These are phyloP conservation scores for Sternarchorhynchus goeldii DNA, from an alignment of 2,797 vertebrate genomes.

Conservation along the genomic window DNA sequence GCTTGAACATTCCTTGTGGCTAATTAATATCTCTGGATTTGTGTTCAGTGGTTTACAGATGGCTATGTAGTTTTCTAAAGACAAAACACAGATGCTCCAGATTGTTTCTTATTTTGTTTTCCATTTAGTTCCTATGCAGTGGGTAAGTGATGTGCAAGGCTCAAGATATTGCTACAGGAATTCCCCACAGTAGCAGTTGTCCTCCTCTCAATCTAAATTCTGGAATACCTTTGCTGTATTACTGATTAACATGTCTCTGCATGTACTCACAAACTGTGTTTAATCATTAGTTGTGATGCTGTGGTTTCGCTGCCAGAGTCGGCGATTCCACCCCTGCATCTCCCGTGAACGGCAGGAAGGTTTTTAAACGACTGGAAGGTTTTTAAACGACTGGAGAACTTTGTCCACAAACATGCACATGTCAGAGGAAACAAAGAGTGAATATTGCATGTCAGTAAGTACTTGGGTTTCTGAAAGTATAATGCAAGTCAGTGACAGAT, in stretches of 20 bases:
- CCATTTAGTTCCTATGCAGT: background rate
- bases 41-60: slow-evolving; percentile 52
- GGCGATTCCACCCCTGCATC: slow-evolving; percentile 20
- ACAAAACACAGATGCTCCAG: slow-evolving; percentile 46
- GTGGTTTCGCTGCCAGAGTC: slow-evolving; percentile 28
- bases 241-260: slow-evolving; percentile 7
- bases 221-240: background rate
- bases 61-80: slow-evolving; percentile 36
- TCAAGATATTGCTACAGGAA: background rate
- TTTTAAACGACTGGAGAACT: background rate
- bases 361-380: slow-evolving; percentile 9
- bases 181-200: background rate
- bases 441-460: background rate
- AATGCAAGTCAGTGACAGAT: background rate
- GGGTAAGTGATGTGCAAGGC: background rate
- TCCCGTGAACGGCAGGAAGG: slow-evolving; percentile 21
- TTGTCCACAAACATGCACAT: background rate
- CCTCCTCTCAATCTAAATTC: background rate
- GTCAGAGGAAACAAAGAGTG: background rate
- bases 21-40: slow-evolving; percentile 56
- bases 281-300: background rate
- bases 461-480: background rate
- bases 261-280: slow-evolving; percentile 12
- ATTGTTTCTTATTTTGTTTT: slow-evolving; percentile 33
- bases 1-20: slow-evolving; percentile 25